Evolutionary conservation across 2,797 vertebrate species (phyloP), one percentile per base, ranked within the genome.

Genomic region (Clamator glandarius): DNA sequence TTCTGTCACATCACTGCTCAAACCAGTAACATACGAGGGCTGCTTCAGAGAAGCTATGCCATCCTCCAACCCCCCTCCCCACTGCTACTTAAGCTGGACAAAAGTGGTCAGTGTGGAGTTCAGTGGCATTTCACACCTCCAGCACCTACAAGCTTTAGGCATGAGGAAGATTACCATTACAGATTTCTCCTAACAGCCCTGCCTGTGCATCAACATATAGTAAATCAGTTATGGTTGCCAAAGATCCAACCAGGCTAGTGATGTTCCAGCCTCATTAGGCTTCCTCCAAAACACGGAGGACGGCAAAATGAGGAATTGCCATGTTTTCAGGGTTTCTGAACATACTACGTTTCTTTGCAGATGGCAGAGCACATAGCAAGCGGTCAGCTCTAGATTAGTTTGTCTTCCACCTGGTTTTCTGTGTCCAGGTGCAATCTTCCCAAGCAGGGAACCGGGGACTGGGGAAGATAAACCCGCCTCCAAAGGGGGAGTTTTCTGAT

Each of bases 351-450:
- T 39, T 66, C 52, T 79, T 46, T 8, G 8, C 59, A 76, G 58
- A 39, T 1, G 0, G 33, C 28, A 63, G 28, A 44, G 18, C 1
- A 0, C 0, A 1, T 68, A 15, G 55, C 46, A 69, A 24, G 55
- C 6, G 1, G 51, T 29, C 73, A 95, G 59, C 28, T 87, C 77
- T 33, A 23, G 28, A 81, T 61, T 19, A 90, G 31, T 15, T 88
- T 61, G 42, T 39, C 86, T 93, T 89, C 44, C 25, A 76, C 31
- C 44, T 36, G 42, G 8, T 52, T 64, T 51, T 69, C 44, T 89
- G 52, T 17, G 14, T 57, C 74, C 57, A 63, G 28, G 44, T 90
- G 62, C 63, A 76, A 79, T 35, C 44, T 80, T 87, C 85, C n/a
- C 42, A 33, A 89, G 39, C 26, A 80, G 26, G 9, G 23, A 77